These are phyloP conservation scores for Asarcornis scutulata DNA, from an alignment of 2,113 vertebrate genomes.

Conservation along the genomic window DNA sequence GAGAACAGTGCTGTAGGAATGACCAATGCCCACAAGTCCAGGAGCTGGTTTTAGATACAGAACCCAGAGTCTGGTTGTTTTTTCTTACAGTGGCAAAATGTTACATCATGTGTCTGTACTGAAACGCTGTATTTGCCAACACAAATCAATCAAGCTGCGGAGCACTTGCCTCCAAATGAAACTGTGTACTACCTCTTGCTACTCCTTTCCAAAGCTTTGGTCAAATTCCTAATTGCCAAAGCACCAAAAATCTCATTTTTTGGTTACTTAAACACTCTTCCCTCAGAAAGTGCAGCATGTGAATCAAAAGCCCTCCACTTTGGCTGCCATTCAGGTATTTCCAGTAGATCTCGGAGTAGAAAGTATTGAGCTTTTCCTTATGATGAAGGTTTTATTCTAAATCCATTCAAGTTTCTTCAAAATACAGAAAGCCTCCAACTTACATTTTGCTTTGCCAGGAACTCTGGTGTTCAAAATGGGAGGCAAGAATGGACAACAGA, in stretches of 20 bases:
- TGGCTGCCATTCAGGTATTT: not conserved
- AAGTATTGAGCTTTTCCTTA: not conserved
- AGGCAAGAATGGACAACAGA: not conserved
- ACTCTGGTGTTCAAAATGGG: not conserved
- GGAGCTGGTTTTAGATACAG: not conserved
- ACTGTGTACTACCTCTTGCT: accelerated
- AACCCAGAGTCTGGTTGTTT: not conserved
- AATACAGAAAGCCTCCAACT: not conserved
- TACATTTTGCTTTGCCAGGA: not conserved
- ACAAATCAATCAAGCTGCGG: not conserved
- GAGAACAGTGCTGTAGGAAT: not conserved
- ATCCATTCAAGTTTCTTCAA: not conserved
- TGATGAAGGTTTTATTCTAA: not conserved
- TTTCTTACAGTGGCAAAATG: not conserved
- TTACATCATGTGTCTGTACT: not conserved
- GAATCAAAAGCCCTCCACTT: not conserved
- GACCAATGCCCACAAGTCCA: accelerated
- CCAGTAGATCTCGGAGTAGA: not conserved
- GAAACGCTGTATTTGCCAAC: not conserved
- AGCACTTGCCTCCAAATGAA: not conserved
- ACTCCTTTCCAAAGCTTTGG: not conserved
- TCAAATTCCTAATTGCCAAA: not conserved
- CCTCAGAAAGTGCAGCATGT: not conserved
- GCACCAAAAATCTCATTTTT: not conserved
- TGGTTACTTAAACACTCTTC: not conserved